A percentile compares a stretch with the other conserved stretches of the same genome.
phyloP scores from a whole-genome alignment of 2,113 vertebrate genomes.

The pig (Sus scrofa) region DNA sequence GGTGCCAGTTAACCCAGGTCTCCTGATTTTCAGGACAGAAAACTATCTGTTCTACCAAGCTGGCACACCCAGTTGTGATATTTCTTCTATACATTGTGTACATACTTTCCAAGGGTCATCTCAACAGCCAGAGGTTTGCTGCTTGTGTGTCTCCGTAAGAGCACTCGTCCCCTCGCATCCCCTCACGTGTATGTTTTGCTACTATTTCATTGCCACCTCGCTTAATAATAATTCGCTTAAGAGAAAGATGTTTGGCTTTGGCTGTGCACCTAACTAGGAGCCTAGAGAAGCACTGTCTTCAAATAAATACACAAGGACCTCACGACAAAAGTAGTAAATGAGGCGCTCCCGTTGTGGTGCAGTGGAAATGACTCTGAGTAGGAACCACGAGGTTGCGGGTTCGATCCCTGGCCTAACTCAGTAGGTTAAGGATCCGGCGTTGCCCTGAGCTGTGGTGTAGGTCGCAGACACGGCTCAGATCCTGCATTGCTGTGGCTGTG shows the following conservation, averaged over 20 bases:
- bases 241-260: background rate
- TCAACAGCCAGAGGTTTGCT: background rate
- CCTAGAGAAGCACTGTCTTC: background rate
- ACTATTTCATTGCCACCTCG: background rate
- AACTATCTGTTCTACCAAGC: background rate
- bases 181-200: background rate
- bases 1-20: background rate
- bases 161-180: background rate
- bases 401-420: no score
- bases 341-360: no score
- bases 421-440: no score
- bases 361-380: no score
- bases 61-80: background rate
- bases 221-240: background rate
- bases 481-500: no score
- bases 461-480: no score
- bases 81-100: background rate
- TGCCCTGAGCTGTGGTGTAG: no score
- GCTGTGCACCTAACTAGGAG: background rate
- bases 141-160: background rate
- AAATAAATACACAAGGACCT: background rate
- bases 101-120: background rate
- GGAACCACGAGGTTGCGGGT: no score
- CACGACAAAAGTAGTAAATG: background rate
- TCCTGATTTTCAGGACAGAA: background rate